These are phyloP conservation scores for Pachyrhynchus sulphureomaculatus DNA, from an alignment of 1,140 invertebrate genomes.

Conservation along the genomic window DNA sequence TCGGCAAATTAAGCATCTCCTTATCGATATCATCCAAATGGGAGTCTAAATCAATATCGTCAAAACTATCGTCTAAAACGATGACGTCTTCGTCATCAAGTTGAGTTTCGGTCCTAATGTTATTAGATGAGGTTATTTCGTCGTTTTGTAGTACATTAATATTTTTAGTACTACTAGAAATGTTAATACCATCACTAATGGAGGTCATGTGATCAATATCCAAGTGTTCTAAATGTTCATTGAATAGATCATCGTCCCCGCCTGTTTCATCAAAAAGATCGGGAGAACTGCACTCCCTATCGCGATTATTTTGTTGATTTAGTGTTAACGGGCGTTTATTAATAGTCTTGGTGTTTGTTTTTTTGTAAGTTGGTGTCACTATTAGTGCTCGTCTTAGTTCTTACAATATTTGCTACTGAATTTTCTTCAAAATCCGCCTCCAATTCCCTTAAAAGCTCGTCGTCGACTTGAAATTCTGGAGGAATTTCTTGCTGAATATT, in stretches of 20 bases:
- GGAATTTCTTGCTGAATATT: slow-evolving; percentile 2
- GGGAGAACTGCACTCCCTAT: slow-evolving; percentile 22
- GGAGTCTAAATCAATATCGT: slow-evolving; percentile 35
- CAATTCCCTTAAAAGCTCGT: slow-evolving; percentile 19
- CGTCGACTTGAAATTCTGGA: slow-evolving; percentile 15
- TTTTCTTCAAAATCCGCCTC: slow-evolving; percentile 12
- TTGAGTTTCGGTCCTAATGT: background rate
- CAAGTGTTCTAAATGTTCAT: slow-evolving; percentile 22
- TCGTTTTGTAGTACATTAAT: background rate
- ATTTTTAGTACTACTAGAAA: no score
- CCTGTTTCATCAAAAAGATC: slow-evolving; percentile 39
- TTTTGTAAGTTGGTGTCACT: slow-evolving; percentile 24
- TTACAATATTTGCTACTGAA: background rate
- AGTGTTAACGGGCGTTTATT: no score
- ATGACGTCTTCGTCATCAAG: slow-evolving; percentile 4
- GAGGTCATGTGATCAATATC: background rate
- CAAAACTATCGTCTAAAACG: slow-evolving; percentile 30
- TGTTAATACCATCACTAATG: no score
- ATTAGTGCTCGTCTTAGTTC: background rate
- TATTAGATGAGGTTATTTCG: background rate
- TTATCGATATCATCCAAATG: slow-evolving; percentile 39
- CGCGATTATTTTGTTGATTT: slow-evolving; percentile 3
- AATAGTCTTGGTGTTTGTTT: slow-evolving; percentile 5
- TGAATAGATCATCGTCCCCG: slow-evolving; percentile 23
- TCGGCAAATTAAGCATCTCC: slow-evolving; percentile 22